Evolutionary conservation across 1,140 invertebrate genomes (phyloP).

Genomic region (Drosophila tropicalis): DNA sequence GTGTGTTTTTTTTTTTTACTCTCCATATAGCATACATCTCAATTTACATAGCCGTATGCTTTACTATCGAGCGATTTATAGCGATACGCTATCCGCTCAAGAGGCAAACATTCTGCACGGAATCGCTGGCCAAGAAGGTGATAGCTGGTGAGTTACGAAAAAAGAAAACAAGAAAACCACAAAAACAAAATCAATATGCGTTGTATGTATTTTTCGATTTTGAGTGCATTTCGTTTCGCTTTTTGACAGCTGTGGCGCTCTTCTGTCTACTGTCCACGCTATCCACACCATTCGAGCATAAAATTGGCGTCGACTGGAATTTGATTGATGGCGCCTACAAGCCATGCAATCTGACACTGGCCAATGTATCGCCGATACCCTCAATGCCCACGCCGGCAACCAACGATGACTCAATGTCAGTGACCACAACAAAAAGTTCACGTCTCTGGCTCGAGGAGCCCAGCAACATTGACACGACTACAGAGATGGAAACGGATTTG

Average conservation of each 20-base stretch:
- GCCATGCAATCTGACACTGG: slow-evolving; percentile 74
- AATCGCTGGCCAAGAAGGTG: slow-evolving; percentile 85
- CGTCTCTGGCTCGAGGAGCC: slow-evolving; percentile 13
- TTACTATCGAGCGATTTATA: slow-evolving; percentile 91
- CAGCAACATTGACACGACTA: not conserved
- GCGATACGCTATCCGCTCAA: slow-evolving; percentile 90
- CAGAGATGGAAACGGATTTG: slow-evolving; percentile 1
- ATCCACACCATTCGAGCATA: slow-evolving; percentile 88
- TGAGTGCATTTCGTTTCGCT: slow-evolving; percentile 21
- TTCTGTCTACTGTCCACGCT: slow-evolving; percentile 87
- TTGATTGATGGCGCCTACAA: slow-evolving; percentile 74
- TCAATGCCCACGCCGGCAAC: slow-evolving; percentile 47
- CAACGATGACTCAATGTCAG: slow-evolving; percentile 11
- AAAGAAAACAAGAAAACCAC: not conserved
- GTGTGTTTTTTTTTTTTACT: too few species aligned
- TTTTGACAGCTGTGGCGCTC: slow-evolving; percentile 84
- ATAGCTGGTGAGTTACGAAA: slow-evolving; percentile 83
- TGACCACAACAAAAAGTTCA: slow-evolving; percentile 16
- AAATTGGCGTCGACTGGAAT: slow-evolving; percentile 63
- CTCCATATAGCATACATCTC: slow-evolving; percentile 86
- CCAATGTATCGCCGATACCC: slow-evolving; percentile 62
- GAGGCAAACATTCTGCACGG: slow-evolving; percentile 89
- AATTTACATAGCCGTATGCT: slow-evolving; percentile 91
- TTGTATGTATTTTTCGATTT: slow-evolving; percentile 13
- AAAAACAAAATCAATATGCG: slow-evolving; percentile 3